Base-by-base conservation (phyloP, 2,113 vertebrate species). In the Thryonomys swinderianus region DNA sequence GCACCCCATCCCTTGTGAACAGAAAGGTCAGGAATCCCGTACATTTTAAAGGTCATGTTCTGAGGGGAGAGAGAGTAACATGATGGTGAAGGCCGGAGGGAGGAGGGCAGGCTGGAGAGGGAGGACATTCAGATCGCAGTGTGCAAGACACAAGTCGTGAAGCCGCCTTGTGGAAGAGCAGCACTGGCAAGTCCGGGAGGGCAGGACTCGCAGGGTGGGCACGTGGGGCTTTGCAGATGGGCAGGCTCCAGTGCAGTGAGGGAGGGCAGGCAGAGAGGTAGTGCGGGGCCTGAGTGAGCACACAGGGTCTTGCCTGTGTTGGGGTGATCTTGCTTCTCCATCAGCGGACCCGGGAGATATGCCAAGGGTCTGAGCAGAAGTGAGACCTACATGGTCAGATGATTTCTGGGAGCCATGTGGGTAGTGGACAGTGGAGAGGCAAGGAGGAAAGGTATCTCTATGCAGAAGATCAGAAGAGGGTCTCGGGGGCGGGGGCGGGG, bases 291-390 rank as follows among this genome's bases (percentile, higher is more conserved):
- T 0, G 23, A 14, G 20, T 12, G 11, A 16, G 5, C 76, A 12
- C 0, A 2, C 0, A 34, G 66, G 62, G n/a, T 53, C 42, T 17
- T 51, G 1, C 1, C 0, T 8, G 80, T 18, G 2, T 12, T 73
- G 82, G 13, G 53, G 11, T 37, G 20, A 80, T 25, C 69, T 42
- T 37, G n/a, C 55, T 67, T 73, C 79, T 45, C 16, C 8, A 17
- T 48, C 21, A 13, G 18, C 62, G 42, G 45, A 37, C 11, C 12
- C 66, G 30, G 48, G 76, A 79, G 53, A 34, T 34, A 1, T 0
- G 0, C 23, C 69, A 62, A 53, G 42, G 73, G 23, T 18, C 62
- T 34, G 17, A 64, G 61, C 30, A 21, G 34, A 61, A 40, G 45
- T 4, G 32, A 30, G n/a, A 45, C 10, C 16, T 48, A 76, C 25